Base-by-base conservation (phyloP, 2,888 invertebrate genomes). In the Polydrusus cervinus region DNA sequence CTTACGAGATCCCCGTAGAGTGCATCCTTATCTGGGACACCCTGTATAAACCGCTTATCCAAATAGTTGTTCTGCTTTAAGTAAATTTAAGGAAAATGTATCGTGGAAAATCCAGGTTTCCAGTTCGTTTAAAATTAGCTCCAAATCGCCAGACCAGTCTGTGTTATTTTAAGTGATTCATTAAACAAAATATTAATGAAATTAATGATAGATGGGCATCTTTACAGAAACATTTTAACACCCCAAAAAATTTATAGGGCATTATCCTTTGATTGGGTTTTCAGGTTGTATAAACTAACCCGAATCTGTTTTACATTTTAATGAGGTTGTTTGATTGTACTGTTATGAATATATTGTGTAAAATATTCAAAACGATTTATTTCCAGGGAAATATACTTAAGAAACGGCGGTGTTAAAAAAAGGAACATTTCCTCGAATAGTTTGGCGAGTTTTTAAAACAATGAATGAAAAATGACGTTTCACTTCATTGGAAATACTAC, bases 81-180 rank as follows among this genome's bases (percentile, higher is more conserved):
- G 38, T 43, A 53, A 30, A 30, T 2, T 30, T 30, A 10, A 13
- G 13, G 30, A 30, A 53, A 53, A 25, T n/a, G 53, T 53, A 30
- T 53, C 57, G 16, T 16, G 38, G 34, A 38, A 18, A 18, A 60
- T 60, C 57, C 57, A 60, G 57, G 38, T 60, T 60, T 60, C 11
- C 14, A 60, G 38, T 30, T 55, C 34, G 8, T 49, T 14, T 64
- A 64, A 64, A 64, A 47, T 64, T 64, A 64, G 49, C 30, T 30
- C 34, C 49, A 64, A 49, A 49, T 49, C 49, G n/a, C 64, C 64
- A 64, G 64, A 64, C 64, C 64, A 16, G 64, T 64, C 64, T 62
- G 64, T 64, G 64, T 49, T 64, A 34, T 49, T 47, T 47, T 64
- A 64, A 64, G 49, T 64, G 64, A 64, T 49, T 64, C 64, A 64